phyloP scores from a whole-genome alignment of 2,113 vertebrate species.

The Perca schrenkii region DNA sequence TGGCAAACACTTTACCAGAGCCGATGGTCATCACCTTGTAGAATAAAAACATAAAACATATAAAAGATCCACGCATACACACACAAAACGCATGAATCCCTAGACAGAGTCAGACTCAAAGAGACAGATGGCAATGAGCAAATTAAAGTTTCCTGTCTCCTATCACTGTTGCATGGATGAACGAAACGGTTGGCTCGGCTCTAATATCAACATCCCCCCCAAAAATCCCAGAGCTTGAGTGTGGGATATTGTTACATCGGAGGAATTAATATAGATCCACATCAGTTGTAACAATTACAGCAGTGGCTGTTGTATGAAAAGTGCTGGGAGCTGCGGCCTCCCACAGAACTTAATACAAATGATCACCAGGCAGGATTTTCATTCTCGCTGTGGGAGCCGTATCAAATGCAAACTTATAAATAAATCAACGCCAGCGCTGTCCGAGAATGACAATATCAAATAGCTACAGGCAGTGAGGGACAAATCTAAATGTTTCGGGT shows the following conservation, averaged over 20 bases:
- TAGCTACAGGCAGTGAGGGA: conserved; percentile 16
- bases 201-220: conserved; percentile 24
- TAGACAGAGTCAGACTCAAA: neutral
- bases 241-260: conserved; percentile 42
- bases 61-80: neutral
- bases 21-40: conserved; percentile 91
- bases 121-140: neutral
- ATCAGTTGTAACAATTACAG: conserved; percentile 63
- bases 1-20: conserved; percentile 93
- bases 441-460: conserved; percentile 60
- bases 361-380: conserved; percentile 42
- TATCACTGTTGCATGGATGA: conserved; percentile 1
- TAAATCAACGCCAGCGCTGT: conserved; percentile 55
- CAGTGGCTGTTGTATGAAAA: conserved; percentile 32
- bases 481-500: neutral
- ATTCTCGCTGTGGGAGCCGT: conserved; percentile 27
- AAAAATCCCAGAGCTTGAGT: conserved; percentile 5
- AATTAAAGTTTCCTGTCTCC: neutral
- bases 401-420: conserved; percentile 54
- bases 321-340: conserved; percentile 50
- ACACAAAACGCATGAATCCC: neutral
- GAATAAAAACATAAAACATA: neutral
- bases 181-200: conserved; percentile 12
- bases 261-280: conserved; percentile 63
- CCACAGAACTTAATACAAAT: conserved; percentile 60